Percentiles rank a stretch among this genome's conserved stretches.
Conservation (phyloP, 2,113 vertebrate genomes). For the Serinus canaria region DNA sequence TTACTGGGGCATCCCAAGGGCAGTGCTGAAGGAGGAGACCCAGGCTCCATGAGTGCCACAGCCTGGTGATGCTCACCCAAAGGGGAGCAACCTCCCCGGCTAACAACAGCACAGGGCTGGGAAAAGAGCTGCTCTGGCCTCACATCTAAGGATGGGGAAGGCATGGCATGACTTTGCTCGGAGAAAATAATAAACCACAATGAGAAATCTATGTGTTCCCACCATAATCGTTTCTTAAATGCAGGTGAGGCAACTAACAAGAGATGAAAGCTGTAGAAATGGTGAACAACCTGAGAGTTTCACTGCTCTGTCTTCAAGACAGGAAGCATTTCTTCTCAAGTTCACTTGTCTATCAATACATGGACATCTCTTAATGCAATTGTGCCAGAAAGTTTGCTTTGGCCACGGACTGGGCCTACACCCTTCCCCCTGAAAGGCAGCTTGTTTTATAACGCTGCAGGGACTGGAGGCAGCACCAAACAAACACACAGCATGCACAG, state of each 20-base stretch:
- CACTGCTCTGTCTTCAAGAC: not conserved
- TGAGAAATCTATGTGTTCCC: fast-evolving
- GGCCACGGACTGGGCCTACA: not conserved
- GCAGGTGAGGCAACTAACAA: not conserved
- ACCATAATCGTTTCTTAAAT: not conserved
- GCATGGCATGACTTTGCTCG: not conserved
- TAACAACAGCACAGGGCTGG: not conserved
- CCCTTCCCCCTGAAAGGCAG: not conserved
- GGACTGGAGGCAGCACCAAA: not conserved
- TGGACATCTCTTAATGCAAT: not conserved
- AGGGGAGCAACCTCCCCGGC: not conserved
- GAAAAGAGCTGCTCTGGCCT: not conserved
- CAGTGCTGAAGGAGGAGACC: not conserved
- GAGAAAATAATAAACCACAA: not conserved
- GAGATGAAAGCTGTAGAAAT: not conserved
- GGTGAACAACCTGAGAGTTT: not conserved
- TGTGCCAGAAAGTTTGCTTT: not conserved
- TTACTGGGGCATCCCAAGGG: not conserved
- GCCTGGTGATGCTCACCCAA: not conserved
- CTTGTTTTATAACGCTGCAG: not conserved
- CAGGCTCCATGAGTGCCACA: not conserved
- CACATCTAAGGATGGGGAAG: not conserved
- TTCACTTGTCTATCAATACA: not conserved
- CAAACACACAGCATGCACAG: fast-evolving
- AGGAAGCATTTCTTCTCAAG: not conserved